A percentile compares a stretch with the other conserved stretches of the same genome.
These are phyloP conservation scores for Onychostruthus taczanowskii DNA, from an alignment of 2,113 vertebrate genomes.

Conservation along the genomic window DNA sequence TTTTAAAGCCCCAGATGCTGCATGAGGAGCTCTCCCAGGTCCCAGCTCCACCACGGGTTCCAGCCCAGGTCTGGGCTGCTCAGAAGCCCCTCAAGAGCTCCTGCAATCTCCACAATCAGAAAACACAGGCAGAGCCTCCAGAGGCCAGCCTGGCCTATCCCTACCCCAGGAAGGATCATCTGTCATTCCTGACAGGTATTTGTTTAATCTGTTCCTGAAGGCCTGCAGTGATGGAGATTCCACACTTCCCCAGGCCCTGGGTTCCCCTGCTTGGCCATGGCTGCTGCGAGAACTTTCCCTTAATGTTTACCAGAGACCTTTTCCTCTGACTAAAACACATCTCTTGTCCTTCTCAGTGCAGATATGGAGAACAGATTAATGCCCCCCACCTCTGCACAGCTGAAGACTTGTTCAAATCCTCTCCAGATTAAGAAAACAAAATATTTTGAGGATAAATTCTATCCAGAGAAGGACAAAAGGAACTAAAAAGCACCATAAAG, in stretches of 20 bases:
- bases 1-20: background rate
- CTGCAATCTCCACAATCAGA: background rate
- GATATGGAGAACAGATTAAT: background rate
- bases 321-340: background rate
- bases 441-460: background rate
- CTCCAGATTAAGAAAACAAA: background rate
- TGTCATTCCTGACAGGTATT: constrained; percentile 12
- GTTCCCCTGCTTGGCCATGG: background rate
- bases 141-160: background rate
- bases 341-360: background rate
- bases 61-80: background rate
- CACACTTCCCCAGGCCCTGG: background rate
- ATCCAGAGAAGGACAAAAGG: background rate
- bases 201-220: constrained; percentile 16
- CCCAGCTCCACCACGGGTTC: background rate
- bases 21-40: background rate
- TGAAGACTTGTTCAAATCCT: background rate
- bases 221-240: constrained; percentile 28
- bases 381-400: background rate
- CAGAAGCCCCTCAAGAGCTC: background rate
- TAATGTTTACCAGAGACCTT: background rate
- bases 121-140: background rate
- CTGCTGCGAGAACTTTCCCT: background rate
- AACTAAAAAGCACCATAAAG: background rate
- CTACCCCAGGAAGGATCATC: background rate